phyloP scores from a whole-genome alignment of 1,140 invertebrate genomes.

The Ceratitis capitata region DNA sequence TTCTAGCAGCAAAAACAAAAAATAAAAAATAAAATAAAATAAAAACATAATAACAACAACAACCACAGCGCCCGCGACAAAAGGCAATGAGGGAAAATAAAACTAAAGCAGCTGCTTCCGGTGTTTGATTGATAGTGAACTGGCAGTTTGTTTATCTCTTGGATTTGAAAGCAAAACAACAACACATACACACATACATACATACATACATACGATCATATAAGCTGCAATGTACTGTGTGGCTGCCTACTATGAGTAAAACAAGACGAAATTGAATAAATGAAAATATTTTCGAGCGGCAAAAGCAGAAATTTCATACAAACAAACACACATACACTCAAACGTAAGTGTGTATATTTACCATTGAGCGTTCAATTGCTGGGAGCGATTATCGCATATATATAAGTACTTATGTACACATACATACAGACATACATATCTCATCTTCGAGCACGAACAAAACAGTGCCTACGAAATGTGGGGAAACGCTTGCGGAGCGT shows the following conservation, averaged over 20 bases:
- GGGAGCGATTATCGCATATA: background rate
- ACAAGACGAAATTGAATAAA: background rate
- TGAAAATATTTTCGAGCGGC: conserved; percentile 1
- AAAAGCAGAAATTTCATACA: conserved; percentile 5
- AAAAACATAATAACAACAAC: conserved; percentile 32
- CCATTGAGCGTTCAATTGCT: background rate
- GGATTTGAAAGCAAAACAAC: conserved; percentile 40
- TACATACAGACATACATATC: background rate
- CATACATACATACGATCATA: background rate
- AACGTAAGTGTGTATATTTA: conserved; percentile 1
- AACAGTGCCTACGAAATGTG: background rate
- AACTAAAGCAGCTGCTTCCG: conserved; percentile 66
- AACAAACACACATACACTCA: background rate
- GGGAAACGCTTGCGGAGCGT: background rate
- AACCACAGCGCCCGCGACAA: conserved; percentile 1
- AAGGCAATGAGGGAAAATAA: conserved; percentile 51
- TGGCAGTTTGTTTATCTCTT: conserved; percentile 65
- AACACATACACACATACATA: conserved; percentile 43
- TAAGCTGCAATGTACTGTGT: background rate
- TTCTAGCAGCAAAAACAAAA: conserved; percentile 1
- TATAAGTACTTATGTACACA: no score
- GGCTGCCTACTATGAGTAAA: background rate
- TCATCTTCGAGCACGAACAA: background rate
- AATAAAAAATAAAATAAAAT: background rate
- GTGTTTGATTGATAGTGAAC: conserved; percentile 66